phyloP scores from a whole-genome alignment of 2,113 vertebrate genomes.

The Microcebus lehilahytsara region DNA sequence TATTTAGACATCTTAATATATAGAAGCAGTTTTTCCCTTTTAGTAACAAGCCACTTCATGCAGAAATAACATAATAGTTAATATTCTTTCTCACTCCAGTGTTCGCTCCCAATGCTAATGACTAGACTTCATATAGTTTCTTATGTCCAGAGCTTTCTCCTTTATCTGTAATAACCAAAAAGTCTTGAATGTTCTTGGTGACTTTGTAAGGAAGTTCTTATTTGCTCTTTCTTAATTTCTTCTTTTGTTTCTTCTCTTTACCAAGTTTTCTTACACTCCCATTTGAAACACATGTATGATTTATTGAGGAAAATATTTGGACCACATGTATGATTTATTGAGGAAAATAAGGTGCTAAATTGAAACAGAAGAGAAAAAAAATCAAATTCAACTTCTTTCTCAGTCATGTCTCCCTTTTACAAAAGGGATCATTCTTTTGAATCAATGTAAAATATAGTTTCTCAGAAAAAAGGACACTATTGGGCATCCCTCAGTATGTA shows the following conservation, averaged over 20 bases:
- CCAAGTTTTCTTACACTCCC: background rate
- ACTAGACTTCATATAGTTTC: background rate
- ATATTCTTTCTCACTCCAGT: background rate
- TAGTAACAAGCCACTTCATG: background rate
- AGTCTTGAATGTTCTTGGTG: background rate
- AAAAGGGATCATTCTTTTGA: background rate
- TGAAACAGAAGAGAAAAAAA: background rate
- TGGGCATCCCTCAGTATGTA: background rate
- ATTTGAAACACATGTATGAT: background rate
- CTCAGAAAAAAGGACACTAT: background rate
- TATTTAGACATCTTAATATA: background rate
- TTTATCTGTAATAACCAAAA: background rate
- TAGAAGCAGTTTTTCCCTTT: background rate
- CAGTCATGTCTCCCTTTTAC: background rate
- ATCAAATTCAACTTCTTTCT: background rate
- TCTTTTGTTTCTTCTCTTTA: background rate
- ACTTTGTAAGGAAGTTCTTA: background rate
- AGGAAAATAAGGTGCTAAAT: background rate
- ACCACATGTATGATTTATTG: background rate
- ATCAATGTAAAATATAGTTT: background rate
- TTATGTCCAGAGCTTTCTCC: background rate
- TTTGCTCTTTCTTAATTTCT: background rate
- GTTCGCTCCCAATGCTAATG: background rate
- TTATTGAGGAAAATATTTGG: background rate
- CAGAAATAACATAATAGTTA: background rate